Evolutionary conservation across 2,113 vertebrate species (phyloP).

Genomic region (Ascaphus truei): DNA sequence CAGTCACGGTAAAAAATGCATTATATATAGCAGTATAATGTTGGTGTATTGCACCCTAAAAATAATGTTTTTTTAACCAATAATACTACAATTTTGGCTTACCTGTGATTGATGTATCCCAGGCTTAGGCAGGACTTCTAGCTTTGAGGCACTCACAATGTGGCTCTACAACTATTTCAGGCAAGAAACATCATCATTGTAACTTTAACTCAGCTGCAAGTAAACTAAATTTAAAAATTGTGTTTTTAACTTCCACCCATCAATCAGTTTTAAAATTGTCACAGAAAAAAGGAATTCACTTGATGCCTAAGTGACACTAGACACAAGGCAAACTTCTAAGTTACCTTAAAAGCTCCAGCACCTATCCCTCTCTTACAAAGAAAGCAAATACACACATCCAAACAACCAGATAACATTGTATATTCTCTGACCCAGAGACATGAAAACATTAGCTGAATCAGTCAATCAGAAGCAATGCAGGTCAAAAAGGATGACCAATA

Average conservation of each 20-base stretch:
- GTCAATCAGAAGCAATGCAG: constrained; percentile 6
- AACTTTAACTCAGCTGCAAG: too few relatives aligned
- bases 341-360: background rate
- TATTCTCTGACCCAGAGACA: constrained; percentile 4
- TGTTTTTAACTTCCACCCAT: background rate
- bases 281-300: background rate
- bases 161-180: too few relatives aligned
- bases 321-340: background rate
- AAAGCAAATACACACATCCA: constrained; percentile 20
- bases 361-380: background rate
- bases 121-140: too few relatives aligned
- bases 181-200: too few relatives aligned
- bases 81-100: too few relatives aligned
- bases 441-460: constrained; percentile 15
- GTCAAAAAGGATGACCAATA: constrained; percentile 21
- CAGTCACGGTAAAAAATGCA: too few relatives aligned
- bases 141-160: too few relatives aligned
- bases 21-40: too few relatives aligned
- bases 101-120: too few relatives aligned
- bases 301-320: background rate
- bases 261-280: background rate
- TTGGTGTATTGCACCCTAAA: too few relatives aligned
- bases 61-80: too few relatives aligned
- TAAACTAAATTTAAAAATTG: background rate
- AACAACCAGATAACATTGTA: constrained; percentile 2